Conservation (phyloP, 2,797 vertebrate species). For the Chloroceryle inda region DNA sequence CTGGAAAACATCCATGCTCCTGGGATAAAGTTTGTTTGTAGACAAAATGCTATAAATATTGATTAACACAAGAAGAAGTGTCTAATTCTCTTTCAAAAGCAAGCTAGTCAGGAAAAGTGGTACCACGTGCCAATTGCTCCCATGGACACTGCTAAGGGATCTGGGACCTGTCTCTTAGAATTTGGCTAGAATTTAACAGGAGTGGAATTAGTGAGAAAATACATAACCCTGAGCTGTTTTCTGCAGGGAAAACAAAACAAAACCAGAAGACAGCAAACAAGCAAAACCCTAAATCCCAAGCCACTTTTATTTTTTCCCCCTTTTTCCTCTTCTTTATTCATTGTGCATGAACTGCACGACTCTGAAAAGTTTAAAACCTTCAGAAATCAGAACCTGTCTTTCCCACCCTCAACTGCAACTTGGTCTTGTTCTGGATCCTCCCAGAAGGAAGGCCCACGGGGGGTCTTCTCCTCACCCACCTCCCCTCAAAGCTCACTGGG, state of each 20-base stretch:
- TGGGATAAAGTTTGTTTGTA: background rate
- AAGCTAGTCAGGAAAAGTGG: background rate
- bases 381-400: background rate
- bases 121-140: background rate
- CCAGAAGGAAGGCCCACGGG: background rate
- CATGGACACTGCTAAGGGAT: background rate
- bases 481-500: background rate
- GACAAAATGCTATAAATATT: background rate
- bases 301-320: background rate
- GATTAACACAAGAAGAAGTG: background rate
- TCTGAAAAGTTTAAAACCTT: background rate
- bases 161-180: background rate
- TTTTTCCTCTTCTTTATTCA: background rate
- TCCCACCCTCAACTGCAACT: background rate
- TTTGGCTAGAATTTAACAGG: background rate
- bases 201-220: background rate
- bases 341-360: rapidly evolving
- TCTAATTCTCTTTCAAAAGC: background rate
- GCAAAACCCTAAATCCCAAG: background rate
- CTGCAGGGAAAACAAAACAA: background rate
- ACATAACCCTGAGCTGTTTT: background rate
- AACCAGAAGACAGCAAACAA: background rate
- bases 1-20: background rate
- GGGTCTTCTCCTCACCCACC: background rate
- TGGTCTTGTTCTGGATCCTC: background rate